A percentile compares a stretch with the other conserved stretches of the same genome.
Conservation (phyloP, 2,113 vertebrate genomes). For the Mastomys coucha region DNA sequence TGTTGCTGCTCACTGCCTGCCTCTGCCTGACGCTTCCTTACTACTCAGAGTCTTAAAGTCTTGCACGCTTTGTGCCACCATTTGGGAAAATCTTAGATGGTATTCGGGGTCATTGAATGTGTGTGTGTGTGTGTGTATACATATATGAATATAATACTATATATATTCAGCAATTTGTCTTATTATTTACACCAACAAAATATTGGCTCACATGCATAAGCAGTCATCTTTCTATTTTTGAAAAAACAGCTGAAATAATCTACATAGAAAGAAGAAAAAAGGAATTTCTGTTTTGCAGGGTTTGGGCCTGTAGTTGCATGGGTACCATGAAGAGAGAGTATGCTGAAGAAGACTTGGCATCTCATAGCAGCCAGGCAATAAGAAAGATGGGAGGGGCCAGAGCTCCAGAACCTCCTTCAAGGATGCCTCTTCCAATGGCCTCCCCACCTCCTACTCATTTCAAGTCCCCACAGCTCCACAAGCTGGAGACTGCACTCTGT, state of each 20-base stretch:
- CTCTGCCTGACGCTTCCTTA: neutral
- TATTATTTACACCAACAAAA: slow-evolving; percentile 16
- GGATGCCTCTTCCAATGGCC: neutral
- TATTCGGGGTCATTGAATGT: neutral
- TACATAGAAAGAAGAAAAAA: neutral
- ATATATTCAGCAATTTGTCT: neutral
- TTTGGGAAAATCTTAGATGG: neutral
- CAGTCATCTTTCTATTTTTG: neutral
- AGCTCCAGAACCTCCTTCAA: neutral
- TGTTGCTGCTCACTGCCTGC: neutral
- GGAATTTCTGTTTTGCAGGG: neutral
- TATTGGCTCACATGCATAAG: neutral
- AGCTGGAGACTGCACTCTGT: neutral
- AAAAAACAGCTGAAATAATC: neutral
- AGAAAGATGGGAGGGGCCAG: neutral
- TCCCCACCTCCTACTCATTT: neutral
- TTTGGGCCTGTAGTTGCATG: neutral
- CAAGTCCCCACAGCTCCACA: neutral
- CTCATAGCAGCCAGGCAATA: neutral
- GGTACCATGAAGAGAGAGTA: neutral
- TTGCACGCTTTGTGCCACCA: neutral
- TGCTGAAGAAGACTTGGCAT: neutral
- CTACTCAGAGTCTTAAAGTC: neutral
- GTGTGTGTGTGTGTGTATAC: too few species aligned
- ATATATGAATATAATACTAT: neutral